phyloP scores from a whole-genome alignment of 2,113 vertebrate species.

The Meleagris gallopavo region DNA sequence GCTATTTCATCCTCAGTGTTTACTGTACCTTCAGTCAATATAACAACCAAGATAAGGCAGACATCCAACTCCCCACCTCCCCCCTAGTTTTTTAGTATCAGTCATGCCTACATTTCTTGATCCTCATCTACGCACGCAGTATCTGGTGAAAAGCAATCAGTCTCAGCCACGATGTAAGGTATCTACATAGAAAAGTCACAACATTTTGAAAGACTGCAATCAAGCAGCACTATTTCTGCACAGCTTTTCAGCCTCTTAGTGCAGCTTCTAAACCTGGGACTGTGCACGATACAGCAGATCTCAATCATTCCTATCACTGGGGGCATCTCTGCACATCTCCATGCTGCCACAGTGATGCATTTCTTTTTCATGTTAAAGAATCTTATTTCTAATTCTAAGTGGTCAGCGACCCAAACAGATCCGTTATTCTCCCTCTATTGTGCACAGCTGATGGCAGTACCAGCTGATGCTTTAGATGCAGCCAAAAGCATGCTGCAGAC shows the following conservation, averaged over 20 bases:
- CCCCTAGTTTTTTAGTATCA: not conserved
- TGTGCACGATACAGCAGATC: not conserved
- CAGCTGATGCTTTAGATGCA: not conserved
- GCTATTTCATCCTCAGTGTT: not conserved
- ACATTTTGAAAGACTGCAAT: not conserved
- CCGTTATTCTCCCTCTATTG: not conserved
- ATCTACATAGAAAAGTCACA: not conserved
- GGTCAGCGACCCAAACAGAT: not conserved
- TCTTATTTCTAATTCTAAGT: not conserved
- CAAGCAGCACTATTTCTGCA: not conserved
- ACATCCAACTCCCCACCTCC: not conserved
- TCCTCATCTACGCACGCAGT: not conserved
- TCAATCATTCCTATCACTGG: not conserved
- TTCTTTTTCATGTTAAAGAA: not conserved
- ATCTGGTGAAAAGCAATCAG: not conserved
- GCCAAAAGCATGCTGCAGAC: not conserved
- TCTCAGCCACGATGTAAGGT: accelerated
- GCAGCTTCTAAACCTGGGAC: not conserved
- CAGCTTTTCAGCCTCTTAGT: not conserved
- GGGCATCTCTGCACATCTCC: not conserved
- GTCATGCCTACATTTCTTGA: not conserved
- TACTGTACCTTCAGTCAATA: not conserved
- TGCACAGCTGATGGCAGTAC: not conserved
- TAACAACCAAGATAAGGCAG: not conserved
- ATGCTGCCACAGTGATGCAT: not conserved